Evolutionary conservation across 2,113 vertebrate species (phyloP).

Genomic region (Megaceryle maxima): DNA sequence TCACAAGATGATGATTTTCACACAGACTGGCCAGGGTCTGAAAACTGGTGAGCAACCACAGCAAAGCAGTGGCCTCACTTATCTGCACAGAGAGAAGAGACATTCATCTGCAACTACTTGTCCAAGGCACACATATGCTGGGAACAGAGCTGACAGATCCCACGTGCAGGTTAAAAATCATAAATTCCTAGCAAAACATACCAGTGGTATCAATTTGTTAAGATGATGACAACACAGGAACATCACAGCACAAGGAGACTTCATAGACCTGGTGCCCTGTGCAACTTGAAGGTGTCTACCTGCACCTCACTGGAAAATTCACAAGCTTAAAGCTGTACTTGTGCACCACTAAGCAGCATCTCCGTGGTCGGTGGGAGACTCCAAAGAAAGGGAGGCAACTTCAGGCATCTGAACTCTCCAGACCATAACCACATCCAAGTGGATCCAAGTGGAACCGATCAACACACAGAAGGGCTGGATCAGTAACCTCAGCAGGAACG

Average conservation of each 20-base stretch:
- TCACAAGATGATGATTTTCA: neutral
- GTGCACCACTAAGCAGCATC: neutral
- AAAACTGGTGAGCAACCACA: neutral
- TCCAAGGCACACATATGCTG: neutral
- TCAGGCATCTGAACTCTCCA: neutral
- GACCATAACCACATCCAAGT: neutral
- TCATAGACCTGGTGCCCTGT: neutral
- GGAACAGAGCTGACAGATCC: neutral
- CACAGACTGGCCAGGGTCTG: neutral
- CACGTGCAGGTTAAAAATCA: neutral
- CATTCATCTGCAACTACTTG: neutral
- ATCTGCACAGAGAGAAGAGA: neutral
- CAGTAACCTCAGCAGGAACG: neutral
- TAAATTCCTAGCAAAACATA: neutral
- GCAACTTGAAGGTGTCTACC: neutral
- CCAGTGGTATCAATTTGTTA: neutral
- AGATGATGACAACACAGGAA: neutral
- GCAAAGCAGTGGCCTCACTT: neutral
- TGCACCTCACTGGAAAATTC: neutral
- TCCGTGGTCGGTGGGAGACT: neutral
- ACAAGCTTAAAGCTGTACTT: neutral
- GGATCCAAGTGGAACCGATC: neutral
- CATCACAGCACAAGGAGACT: neutral
- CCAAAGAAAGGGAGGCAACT: neutral
- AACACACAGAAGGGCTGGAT: neutral